Base-by-base conservation (phyloP, 2,797 vertebrate genomes). In the Platyrinchus mystaceus region DNA sequence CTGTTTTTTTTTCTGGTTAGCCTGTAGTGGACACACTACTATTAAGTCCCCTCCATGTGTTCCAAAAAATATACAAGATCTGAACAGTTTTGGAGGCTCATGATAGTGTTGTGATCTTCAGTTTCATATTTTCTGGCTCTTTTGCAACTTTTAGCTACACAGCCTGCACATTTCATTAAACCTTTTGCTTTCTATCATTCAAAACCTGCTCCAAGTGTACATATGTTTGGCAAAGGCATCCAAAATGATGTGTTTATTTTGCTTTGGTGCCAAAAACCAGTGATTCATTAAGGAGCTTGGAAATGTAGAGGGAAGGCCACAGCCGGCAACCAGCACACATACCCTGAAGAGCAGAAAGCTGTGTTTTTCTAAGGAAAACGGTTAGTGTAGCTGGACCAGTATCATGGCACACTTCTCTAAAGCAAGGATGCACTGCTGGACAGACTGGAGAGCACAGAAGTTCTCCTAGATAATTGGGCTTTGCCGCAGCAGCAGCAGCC, bases 231-330 rank as follows among this genome's bases (percentile, higher is more conserved):
- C 90, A 95, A 58, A 89, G 62, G 44, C 84, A 53, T 53, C 63
- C 66, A 59, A 78, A 93, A 93, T 79, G 17, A 89, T 88, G 91
- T 94, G 91, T 96, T 97, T 96, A 79, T 94, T 92, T 95, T 96
- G 95, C 89, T 50, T 55, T 0, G 0, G 62, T 70, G 94, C 95
- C 95, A 96, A 88, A 95, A 94, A 78, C 59, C 79, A 88, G 76
- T 93, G 96, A 94, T 89, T 97, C 93, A 97, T 96, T 96, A 93
- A 84, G 58, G 64, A 96, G 58, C 79, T 78, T 91, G 92, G 89
- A 95, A 92, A 79, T 0, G 4, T 12, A 84, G 87, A 86, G 73
- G 30, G 69, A 90, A 92, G 77, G 63, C 79, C 2, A 1, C 82
- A 93, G 94, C 89, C 91, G 94, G 91, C 47, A 96, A 78, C 66